These are phyloP conservation scores for Aporophyla lueneburgensis DNA, from an alignment of 2,888 invertebrate genomes.

Conservation along the genomic window DNA sequence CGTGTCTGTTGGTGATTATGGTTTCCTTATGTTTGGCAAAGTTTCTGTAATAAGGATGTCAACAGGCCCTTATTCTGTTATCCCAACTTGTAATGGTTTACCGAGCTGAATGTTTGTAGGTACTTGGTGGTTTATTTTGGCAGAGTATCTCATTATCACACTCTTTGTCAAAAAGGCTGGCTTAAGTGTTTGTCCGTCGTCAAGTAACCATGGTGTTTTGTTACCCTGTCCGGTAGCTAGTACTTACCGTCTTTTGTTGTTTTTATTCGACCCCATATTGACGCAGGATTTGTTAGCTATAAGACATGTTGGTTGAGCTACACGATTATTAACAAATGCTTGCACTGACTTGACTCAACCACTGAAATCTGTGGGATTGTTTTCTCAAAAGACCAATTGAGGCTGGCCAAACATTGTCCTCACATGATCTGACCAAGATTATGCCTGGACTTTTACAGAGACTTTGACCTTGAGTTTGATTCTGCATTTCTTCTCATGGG, in stretches of 20 bases:
- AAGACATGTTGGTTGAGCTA: not conserved
- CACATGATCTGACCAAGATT: too few relatives aligned
- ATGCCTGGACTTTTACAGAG: too few relatives aligned
- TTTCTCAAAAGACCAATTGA: too few relatives aligned
- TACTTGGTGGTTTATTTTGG: slow-evolving; percentile 18
- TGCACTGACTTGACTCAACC: too few relatives aligned
- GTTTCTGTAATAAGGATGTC: slow-evolving; percentile 5
- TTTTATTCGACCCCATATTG: not conserved
- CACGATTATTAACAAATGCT: too few relatives aligned
- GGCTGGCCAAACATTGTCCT: too few relatives aligned
- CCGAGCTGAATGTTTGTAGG: not conserved
- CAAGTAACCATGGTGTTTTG: slow-evolving; percentile 8
- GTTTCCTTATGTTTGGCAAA: slow-evolving; percentile 18
- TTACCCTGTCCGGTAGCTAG: slow-evolving; percentile 23
- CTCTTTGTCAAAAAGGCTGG: slow-evolving; percentile 13
- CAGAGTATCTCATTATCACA: slow-evolving; percentile 28
- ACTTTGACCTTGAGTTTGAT: too few relatives aligned
- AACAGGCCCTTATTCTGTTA: not conserved
- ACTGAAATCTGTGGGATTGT: too few relatives aligned
- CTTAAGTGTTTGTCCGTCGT: slow-evolving; percentile 11
- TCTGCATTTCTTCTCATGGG: too few relatives aligned
- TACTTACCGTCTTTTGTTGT: slow-evolving; percentile 21
- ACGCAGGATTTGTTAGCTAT: not conserved
- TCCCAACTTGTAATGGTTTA: not conserved
- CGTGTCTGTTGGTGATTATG: slow-evolving; percentile 37